These are phyloP conservation scores for Strigamia crassipes DNA, from an alignment of 2,888 invertebrate species.

Conservation along the genomic window DNA sequence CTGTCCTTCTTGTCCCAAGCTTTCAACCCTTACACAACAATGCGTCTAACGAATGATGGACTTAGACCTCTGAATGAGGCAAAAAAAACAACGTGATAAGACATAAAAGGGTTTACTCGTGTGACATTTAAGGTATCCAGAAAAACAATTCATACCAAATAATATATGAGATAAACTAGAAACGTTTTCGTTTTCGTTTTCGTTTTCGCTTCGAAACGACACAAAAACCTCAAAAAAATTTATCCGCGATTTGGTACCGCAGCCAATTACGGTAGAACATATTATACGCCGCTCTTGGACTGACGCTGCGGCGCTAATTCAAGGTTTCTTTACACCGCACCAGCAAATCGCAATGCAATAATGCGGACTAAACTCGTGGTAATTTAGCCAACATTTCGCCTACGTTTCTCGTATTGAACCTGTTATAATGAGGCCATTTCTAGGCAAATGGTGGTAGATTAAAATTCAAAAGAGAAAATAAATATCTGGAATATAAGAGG, in stretches of 20 bases:
- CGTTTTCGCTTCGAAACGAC: no score
- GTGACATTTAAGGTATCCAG: background rate
- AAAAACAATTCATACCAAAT: background rate
- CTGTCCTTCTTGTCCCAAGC: constrained; percentile 5
- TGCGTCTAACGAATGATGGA: constrained; percentile 24
- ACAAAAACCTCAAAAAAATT: no score
- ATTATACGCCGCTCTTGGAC: no score
- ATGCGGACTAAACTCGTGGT: background rate
- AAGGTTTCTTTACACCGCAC: no score
- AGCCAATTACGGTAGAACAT: no score
- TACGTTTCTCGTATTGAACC: constrained; percentile 7
- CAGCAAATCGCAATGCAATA: no score
- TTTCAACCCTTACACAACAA: constrained; percentile 22
- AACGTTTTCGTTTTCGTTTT: no score
- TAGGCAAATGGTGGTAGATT: constrained; percentile 25
- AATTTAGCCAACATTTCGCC: constrained; percentile 10
- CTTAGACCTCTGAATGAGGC: background rate
- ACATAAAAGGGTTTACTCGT: background rate
- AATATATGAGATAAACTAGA: background rate
- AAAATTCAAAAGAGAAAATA: constrained; percentile 3
- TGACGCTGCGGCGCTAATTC: no score
- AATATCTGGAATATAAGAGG: background rate
- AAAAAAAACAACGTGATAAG: background rate
- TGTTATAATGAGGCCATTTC: constrained; percentile 11
- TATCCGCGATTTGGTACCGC: no score